These are phyloP conservation scores for Cyanoderma ruficeps DNA, from an alignment of 2,113 vertebrate species.

Conservation along the genomic window DNA sequence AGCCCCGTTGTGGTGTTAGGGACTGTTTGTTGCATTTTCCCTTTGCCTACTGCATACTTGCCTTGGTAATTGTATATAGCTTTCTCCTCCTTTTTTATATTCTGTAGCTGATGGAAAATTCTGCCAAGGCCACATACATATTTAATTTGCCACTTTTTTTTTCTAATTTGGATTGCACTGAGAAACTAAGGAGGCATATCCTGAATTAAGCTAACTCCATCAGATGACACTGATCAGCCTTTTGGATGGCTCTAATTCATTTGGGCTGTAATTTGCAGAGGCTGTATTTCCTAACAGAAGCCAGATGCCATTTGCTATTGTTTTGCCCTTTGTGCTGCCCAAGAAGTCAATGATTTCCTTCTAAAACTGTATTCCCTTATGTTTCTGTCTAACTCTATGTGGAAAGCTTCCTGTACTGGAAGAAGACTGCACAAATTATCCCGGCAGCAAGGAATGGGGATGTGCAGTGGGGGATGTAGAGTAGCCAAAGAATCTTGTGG, in stretches of 20 bases:
- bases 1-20: not conserved
- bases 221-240: not conserved
- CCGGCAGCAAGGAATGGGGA: not conserved
- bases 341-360: not conserved
- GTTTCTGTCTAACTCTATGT: not conserved
- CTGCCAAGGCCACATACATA: not conserved
- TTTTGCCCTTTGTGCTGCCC: not conserved
- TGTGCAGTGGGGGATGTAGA: fast-evolving
- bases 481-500: not conserved
- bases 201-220: not conserved
- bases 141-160: not conserved
- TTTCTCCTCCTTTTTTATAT: not conserved
- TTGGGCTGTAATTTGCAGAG: not conserved
- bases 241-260: not conserved
- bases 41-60: not conserved
- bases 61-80: not conserved
- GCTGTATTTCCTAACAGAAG: not conserved
- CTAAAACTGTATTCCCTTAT: not conserved
- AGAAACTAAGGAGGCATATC: not conserved
- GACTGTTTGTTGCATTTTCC: not conserved
- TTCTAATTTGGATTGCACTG: not conserved
- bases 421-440: not conserved
- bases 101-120: not conserved
- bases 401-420: not conserved
- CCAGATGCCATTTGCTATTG: not conserved